Percentiles rank a stretch among this genome's conserved stretches.
phyloP scores from a whole-genome alignment of 2,888 invertebrate genomes.

The Agrotis segetum region DNA sequence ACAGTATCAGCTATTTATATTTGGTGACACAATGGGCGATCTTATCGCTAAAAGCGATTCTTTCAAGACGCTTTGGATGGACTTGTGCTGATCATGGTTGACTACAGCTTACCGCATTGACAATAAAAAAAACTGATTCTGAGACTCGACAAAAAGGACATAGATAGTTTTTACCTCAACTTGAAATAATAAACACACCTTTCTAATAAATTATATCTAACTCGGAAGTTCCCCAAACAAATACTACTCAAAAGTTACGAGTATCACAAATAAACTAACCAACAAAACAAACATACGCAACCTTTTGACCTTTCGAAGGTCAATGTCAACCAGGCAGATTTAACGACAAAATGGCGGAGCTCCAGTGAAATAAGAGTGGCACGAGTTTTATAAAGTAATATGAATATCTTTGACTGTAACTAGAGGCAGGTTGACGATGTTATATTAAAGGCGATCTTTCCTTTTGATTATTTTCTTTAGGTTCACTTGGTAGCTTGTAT shows the following conservation, averaged over 20 bases:
- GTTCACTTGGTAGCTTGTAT: not conserved
- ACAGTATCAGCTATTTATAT: too few relatives aligned
- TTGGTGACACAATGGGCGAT: too few relatives aligned
- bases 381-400: slow-evolving; percentile 41
- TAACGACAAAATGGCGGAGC: slow-evolving; percentile 37
- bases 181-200: too few relatives aligned
- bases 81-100: too few relatives aligned
- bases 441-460: not conserved
- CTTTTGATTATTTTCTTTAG: not conserved
- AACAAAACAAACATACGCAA: slow-evolving; percentile 2
- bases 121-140: too few relatives aligned
- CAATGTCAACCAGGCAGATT: slow-evolving; percentile 36
- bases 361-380: slow-evolving; percentile 25
- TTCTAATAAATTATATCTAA: too few relatives aligned
- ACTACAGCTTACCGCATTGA: too few relatives aligned
- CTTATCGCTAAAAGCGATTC: too few relatives aligned
- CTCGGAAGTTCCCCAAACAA: not conserved
- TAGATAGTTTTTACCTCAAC: too few relatives aligned
- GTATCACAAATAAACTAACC: not conserved
- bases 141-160: too few relatives aligned
- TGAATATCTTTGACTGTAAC: slow-evolving; percentile 31
- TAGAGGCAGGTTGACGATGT: not conserved
- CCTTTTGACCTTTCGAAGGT: slow-evolving; percentile 21
- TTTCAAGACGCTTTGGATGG: too few relatives aligned
- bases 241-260: not conserved